A percentile compares a stretch with the other conserved stretches of the same genome.
Conservation (phyloP, 2,113 vertebrate genomes). For the Esox niger region DNA sequence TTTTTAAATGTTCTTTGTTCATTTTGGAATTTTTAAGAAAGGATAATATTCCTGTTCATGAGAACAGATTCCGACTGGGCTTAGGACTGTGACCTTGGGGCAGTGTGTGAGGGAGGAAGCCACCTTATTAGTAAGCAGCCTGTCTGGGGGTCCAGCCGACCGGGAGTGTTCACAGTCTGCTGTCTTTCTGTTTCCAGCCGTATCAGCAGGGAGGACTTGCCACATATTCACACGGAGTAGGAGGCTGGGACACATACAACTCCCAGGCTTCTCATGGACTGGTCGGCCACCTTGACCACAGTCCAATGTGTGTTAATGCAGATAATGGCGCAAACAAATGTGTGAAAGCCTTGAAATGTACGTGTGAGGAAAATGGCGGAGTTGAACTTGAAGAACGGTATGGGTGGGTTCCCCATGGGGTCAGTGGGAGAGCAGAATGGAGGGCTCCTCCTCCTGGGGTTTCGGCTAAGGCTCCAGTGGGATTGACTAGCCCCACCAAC, state of each 20-base stretch:
- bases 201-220: slow-evolving; percentile 11
- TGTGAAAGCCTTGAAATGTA: no score
- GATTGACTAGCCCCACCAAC: not conserved
- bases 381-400: no score
- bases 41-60: not conserved
- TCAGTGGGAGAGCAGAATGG: not conserved
- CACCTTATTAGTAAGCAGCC: slow-evolving; percentile 30
- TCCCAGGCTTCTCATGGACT: no score
- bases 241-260: not conserved
- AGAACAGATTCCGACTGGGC: slow-evolving; percentile 21
- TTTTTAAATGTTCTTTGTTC: slow-evolving; percentile 40
- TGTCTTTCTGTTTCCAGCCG: slow-evolving; percentile 26
- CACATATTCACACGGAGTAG: slow-evolving; percentile 28
- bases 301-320: no score
- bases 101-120: not conserved
- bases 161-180: slow-evolving; percentile 29
- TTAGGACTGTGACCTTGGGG: slow-evolving; percentile 23
- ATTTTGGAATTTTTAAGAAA: no score
- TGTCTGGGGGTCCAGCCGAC: slow-evolving; percentile 8
- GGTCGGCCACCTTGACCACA: no score
- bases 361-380: no score
- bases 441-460: not conserved
- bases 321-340: no score
- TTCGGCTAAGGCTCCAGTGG: not conserved
- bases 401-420: not conserved